A percentile compares a stretch with the other conserved stretches of the same genome.
Conservation (phyloP, 2,113 vertebrate genomes). For the Atrichornis clamosus region DNA sequence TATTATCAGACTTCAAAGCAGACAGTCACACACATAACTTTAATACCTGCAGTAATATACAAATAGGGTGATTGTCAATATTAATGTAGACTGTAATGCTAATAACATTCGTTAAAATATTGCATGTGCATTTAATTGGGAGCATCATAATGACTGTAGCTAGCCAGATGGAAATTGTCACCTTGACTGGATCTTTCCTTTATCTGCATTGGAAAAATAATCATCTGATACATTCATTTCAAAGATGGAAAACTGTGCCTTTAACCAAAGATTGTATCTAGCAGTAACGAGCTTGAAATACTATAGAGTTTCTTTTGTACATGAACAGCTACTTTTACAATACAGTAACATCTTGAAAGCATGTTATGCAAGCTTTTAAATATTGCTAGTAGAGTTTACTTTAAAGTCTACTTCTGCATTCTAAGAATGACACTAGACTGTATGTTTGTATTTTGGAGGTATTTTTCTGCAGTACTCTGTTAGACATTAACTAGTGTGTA, state of each 20-base stretch:
- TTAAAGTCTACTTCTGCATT: background rate
- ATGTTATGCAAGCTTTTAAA: background rate
- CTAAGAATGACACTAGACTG: background rate
- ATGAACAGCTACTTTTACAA: background rate
- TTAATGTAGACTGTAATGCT: background rate
- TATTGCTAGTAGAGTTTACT: background rate
- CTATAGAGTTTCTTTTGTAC: background rate
- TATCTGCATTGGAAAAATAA: background rate
- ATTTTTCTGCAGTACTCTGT: background rate
- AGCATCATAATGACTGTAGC: background rate
- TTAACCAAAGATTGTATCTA: background rate
- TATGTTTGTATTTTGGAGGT: background rate
- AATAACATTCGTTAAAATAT: background rate
- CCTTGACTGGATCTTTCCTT: slow-evolving; percentile 53
- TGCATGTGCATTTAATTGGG: background rate
- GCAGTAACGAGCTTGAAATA: background rate
- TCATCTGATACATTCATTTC: background rate
- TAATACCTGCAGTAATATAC: background rate
- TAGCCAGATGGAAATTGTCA: slow-evolving; percentile 59
- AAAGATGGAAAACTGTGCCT: background rate
- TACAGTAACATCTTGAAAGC: background rate
- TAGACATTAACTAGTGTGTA: background rate
- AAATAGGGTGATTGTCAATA: background rate
- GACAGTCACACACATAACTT: background rate
- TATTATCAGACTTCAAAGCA: background rate